Evolutionary conservation across 2,797 vertebrate species (phyloP), one percentile per base, ranked within the genome.

Genomic region (Craterocephalus amniculus): DNA sequence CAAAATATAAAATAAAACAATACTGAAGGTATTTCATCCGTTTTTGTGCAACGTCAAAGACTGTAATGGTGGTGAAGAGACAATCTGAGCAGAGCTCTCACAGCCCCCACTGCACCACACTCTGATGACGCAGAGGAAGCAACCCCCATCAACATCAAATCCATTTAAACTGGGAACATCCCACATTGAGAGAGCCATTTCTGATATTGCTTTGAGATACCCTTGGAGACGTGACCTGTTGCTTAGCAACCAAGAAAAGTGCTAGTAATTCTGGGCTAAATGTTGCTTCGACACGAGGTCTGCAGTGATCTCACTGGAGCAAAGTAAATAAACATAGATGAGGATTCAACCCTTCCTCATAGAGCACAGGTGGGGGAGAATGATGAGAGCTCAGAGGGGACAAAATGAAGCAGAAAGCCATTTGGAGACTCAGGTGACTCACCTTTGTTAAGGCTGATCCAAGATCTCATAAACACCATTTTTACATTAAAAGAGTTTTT

Each of bases 241-340:
- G 89, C 92, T 79, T 86, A 84, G 93, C 90, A 92, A 92, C 91
- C 34, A 4, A 52, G 65, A 58, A 83, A 72, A 81, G 67, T 77
- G 84, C 74, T 78, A 79, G 81, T 81, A 82, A 81, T 88, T 85
- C 79, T 78, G 83, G 84, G 83, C 84, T 86, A 81, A 80, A 86
- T 65, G 76, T 83, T 70, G 72, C 72, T 83, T 70, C 62, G 32
- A 35, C 82, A 60, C 77, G 62, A 43, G 34, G 67, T 58, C 67
- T 52, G 38, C 12, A 6, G 58, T 63, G 67, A 85, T 78, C 61
- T 83, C 70, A 88, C 55, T 5, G 57, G 71, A 75, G 64, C 56
- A 80, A 83, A 83, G 58, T 58, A 66, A 67, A 83, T 80, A 87
- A 89, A 89, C 74, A 85, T 36, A 84, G 55, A 64, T 55, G 76